Evolutionary conservation across 2,797 vertebrate genomes (phyloP), one percentile per base, ranked within the genome.

Genomic region (Enteromius afrohamiltoni): DNA sequence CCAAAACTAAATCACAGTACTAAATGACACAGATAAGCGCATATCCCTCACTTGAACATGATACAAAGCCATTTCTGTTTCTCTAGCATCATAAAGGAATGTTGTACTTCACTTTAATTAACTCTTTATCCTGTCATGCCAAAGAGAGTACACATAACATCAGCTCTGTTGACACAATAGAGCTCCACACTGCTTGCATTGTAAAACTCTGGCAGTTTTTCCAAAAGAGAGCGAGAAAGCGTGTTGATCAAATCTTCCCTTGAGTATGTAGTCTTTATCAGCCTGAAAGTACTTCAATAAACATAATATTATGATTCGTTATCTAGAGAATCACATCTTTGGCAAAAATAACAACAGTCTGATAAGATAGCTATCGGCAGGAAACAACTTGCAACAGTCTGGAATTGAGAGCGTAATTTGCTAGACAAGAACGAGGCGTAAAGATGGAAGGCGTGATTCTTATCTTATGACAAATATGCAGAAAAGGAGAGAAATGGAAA

Each of bases 281-380:
- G 85, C 88, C n/a, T 65, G 47, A 79, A 85, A 87, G 75, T 80
- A 88, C 80, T 88, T 91, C 89, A 90, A 91, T 92, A 93, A 94
- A 94, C 94, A 93, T 82, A 88, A 87, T 92, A 94, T 94, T 93
- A 93, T 84, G 87, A 91, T 85, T 71, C 87, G 88, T 89, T 92
- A 89, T 92, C 89, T 88, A 88, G 87, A 85, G 87, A 92, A 91
- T 91, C 87, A 84, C 89, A 90, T 90, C 90, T 83, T 81, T 90
- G 89, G 89, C 89, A 93, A 91, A 89, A 93, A 92, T 91, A 93
- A 94, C 93, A 93, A 92, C 80, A 87, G 92, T 92, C 90, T 89
- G 94, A 94, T 93, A 88, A 94, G 95, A 95, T 93, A 77, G 80
- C 82, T 87, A 94, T 95, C 93, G 89, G 47, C 80, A 82, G 90